A percentile compares a stretch with the other conserved stretches of the same genome.
Evolutionary conservation across 2,113 vertebrate genomes (phyloP).

Genomic region (Nannospalax galili): DNA sequence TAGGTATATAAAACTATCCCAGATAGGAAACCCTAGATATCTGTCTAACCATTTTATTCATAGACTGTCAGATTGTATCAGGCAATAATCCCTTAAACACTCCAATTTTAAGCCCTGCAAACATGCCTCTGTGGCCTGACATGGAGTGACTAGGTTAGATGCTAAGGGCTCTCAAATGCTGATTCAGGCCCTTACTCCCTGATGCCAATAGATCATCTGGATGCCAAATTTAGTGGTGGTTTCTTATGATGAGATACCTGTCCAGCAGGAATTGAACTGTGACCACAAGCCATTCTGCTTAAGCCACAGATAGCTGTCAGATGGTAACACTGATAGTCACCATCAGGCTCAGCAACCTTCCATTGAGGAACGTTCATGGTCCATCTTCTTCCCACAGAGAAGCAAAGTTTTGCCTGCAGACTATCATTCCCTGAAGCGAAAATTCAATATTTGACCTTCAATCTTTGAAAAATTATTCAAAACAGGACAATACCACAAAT

Average conservation of each 20-base stretch:
- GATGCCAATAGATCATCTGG: conserved; percentile 24
- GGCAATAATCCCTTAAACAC: neutral
- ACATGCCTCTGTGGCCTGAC: neutral
- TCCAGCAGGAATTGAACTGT: conserved; percentile 58
- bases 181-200: conserved; percentile 53
- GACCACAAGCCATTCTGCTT: conserved; percentile 74
- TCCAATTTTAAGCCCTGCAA: neutral
- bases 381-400: neutral
- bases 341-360: conserved; percentile 61
- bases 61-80: neutral
- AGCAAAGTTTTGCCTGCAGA: neutral
- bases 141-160: conserved; percentile 22
- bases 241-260: conserved; percentile 77
- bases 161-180: neutral
- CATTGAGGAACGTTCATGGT: conserved; percentile 45
- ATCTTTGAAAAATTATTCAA: conserved; percentile 40
- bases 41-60: neutral
- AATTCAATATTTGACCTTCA: neutral
- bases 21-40: neutral
- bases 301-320: conserved; percentile 77
- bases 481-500: neutral
- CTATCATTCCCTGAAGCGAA: conserved; percentile 47
- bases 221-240: conserved; percentile 68
- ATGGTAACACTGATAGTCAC: conserved; percentile 71
- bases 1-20: conserved; percentile 19